Percentiles rank a stretch among this genome's conserved stretches.
Conservation (phyloP, 1,140 invertebrate species). For the Microplitis demolitor region DNA sequence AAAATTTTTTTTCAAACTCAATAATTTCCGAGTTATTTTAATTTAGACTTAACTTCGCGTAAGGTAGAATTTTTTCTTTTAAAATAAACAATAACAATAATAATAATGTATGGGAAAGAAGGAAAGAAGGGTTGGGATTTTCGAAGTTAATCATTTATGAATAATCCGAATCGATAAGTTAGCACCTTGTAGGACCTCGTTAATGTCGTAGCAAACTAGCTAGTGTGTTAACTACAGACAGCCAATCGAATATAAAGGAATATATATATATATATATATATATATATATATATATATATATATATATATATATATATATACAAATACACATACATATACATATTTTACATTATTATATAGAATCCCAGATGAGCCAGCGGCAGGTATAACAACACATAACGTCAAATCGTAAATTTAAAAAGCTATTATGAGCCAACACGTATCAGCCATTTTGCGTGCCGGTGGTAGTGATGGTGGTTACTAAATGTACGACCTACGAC, state of each 20-base stretch:
- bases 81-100: no score
- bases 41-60: no score
- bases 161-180: conserved; percentile 26
- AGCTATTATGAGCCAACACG: conserved; percentile 25
- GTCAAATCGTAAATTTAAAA: conserved; percentile 25
- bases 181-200: conserved; percentile 10
- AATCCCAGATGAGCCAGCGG: no score
- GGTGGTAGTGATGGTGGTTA: no score
- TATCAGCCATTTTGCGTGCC: conserved; percentile 13
- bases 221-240: neutral
- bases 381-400: no score
- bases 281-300: neutral
- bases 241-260: neutral
- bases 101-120: neutral
- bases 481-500: neutral
- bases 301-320: neutral
- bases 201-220: neutral
- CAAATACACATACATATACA: neutral
- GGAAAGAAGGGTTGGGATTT: neutral
- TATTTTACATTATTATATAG: neutral
- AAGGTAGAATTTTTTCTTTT: no score
- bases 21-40: no score
- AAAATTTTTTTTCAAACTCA: no score
- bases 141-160: conserved; percentile 21
- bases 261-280: neutral